Evolutionary conservation across 2,888 invertebrate species (phyloP).

Genomic region (Macaria liturata): DNA sequence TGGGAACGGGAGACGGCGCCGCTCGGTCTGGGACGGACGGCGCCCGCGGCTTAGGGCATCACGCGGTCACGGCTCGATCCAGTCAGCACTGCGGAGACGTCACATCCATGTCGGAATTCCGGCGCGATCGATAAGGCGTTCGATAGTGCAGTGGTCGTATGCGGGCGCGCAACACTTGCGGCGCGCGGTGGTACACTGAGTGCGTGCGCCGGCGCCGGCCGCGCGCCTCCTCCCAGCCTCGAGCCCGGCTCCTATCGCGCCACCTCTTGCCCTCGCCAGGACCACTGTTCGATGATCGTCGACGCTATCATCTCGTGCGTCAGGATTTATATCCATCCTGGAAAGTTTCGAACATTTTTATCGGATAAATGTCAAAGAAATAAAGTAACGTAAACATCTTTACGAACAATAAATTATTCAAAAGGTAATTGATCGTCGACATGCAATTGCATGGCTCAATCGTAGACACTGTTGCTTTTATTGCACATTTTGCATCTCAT

Average conservation of each 20-base stretch:
- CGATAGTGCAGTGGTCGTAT: constrained; percentile 58
- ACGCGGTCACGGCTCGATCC: constrained; percentile 51
- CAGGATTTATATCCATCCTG: constrained; percentile 30
- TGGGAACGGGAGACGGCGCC: constrained; percentile 60
- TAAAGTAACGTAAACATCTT: constrained; percentile 27
- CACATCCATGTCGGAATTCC: constrained; percentile 62
- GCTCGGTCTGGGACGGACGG: constrained; percentile 63
- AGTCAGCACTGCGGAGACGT: constrained; percentile 52
- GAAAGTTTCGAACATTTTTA: constrained; percentile 24
- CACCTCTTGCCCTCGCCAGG: constrained; percentile 73
- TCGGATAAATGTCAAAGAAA: constrained; percentile 8
- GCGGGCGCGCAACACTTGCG: constrained; percentile 77
- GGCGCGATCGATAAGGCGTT: constrained; percentile 65
- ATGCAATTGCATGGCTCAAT: constrained; percentile 25
- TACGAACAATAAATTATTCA: constrained; percentile 15
- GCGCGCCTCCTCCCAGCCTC: constrained; percentile 72
- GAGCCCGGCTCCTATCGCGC: constrained; percentile 66
- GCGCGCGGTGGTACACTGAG: constrained; percentile 77
- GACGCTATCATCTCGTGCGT: constrained; percentile 55
- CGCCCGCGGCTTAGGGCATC: constrained; percentile 51
- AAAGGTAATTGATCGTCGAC: constrained; percentile 23
- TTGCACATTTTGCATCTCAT: constrained; percentile 15
- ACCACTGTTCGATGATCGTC: constrained; percentile 66
- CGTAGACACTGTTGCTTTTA: constrained; percentile 13
- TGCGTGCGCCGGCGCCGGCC: constrained; percentile 55